Percentiles rank a stretch among this genome's conserved stretches.
phyloP scores from a whole-genome alignment of 2,113 vertebrate genomes.

The Mandrillus leucophaeus region DNA sequence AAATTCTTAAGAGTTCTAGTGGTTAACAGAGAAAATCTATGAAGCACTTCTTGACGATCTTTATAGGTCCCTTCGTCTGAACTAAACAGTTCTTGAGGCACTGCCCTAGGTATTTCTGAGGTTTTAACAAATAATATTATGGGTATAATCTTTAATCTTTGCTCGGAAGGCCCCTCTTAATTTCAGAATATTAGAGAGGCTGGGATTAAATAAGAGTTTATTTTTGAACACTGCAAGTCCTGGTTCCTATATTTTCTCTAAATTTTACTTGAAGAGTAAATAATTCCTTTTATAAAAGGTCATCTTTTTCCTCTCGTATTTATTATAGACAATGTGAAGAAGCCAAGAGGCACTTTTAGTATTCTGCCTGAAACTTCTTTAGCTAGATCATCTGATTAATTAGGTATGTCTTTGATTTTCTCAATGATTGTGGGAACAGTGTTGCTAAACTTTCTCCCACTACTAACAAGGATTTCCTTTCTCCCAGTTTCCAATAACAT shows the following conservation, averaged over 20 bases:
- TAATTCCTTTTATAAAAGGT: background rate
- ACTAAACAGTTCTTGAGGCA: background rate
- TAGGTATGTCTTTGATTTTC: background rate
- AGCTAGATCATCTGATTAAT: background rate
- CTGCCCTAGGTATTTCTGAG: background rate
- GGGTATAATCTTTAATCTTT: background rate
- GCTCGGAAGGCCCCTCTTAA: background rate
- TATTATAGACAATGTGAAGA: background rate
- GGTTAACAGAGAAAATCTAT: background rate
- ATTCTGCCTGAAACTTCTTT: background rate
- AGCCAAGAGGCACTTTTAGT: background rate
- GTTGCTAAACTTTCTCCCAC: background rate
- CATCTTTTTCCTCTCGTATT: background rate
- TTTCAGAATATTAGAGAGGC: background rate
- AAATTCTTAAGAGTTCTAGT: constrained; percentile 2
- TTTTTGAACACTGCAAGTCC: background rate
- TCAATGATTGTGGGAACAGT: background rate
- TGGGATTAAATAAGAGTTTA: background rate
- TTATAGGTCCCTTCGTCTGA: background rate
- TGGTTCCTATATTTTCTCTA: background rate
- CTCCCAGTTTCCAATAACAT: background rate
- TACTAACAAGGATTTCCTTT: background rate
- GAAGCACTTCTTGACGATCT: background rate
- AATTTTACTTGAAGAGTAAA: background rate
- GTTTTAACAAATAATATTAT: background rate